A percentile compares a stretch with the other conserved stretches of the same genome.
These are phyloP conservation scores for Gallinago undulata DNA, from an alignment of 2,113 vertebrate genomes.

Conservation along the genomic window DNA sequence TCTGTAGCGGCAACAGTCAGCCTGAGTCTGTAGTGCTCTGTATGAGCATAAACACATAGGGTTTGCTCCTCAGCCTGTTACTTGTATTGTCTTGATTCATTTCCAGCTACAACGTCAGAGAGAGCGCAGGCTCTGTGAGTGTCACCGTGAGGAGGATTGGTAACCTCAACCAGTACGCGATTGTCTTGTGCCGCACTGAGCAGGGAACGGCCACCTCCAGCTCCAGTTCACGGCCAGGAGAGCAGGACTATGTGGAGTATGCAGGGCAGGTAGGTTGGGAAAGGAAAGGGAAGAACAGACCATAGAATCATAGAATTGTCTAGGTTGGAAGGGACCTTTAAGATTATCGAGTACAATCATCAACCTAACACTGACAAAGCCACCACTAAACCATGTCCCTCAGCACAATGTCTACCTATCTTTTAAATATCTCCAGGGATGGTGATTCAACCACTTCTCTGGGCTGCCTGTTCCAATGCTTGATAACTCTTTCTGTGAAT, in stretches of 20 bases:
- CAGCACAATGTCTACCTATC: background rate
- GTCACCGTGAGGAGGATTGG: slow-evolving; percentile 85
- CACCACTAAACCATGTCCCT: background rate
- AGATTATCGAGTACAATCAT: background rate
- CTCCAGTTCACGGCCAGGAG: slow-evolving; percentile 70
- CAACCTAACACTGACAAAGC: background rate
- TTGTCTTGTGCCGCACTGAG: slow-evolving; percentile 89
- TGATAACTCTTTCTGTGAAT: background rate
- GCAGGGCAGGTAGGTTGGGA: slow-evolving; percentile 84
- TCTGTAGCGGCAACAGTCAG: rapidly evolving
- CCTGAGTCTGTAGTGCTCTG: background rate
- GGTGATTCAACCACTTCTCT: background rate
- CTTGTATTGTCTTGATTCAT: background rate
- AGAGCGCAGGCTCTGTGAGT: slow-evolving; percentile 85
- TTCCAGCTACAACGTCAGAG: slow-evolving; percentile 88
- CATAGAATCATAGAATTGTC: background rate
- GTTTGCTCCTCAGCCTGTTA: background rate
- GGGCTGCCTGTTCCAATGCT: background rate
- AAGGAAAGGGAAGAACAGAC: background rate
- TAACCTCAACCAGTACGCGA: slow-evolving; percentile 94
- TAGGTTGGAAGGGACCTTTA: background rate
- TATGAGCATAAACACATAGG: rapidly evolving
- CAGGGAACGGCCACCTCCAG: slow-evolving; percentile 84
- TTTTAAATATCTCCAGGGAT: background rate
- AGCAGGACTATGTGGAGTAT: slow-evolving; percentile 91